Percentiles rank a stretch among this genome's conserved stretches.
Conservation (phyloP, 2,113 vertebrate genomes). For the Aviceda subcristata region DNA sequence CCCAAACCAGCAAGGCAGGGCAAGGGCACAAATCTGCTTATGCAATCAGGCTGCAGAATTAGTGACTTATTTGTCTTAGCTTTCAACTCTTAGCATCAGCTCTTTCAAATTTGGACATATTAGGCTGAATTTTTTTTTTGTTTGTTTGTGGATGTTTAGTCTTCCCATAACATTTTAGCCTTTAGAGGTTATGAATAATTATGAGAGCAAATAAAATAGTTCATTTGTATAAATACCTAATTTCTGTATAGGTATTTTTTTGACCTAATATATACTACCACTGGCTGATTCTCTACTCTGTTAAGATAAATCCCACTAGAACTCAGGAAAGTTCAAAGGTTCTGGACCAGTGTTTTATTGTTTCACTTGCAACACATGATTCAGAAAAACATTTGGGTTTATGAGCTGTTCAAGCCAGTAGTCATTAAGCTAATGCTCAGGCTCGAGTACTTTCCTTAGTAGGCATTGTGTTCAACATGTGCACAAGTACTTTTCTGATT, state of each 20-base stretch:
- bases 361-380: neutral
- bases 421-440: neutral
- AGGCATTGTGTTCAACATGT: neutral
- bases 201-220: neutral
- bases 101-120: neutral
- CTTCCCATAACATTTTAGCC: neutral
- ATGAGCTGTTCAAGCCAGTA: neutral
- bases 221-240: neutral
- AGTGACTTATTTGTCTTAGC: neutral
- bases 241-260: neutral
- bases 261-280: neutral
- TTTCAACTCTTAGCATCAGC: neutral
- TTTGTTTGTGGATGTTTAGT: neutral
- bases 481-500: neutral
- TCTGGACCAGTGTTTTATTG: neutral
- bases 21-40: neutral
- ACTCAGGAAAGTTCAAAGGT: neutral
- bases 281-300: neutral
- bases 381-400: neutral
- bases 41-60: neutral
- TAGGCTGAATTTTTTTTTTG: neutral
- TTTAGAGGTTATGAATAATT: neutral
- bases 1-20: neutral
- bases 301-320: neutral
- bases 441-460: fast-evolving